Evolutionary conservation across 2,113 vertebrate genomes (phyloP).

Genomic region (Hypanus sabinus): DNA sequence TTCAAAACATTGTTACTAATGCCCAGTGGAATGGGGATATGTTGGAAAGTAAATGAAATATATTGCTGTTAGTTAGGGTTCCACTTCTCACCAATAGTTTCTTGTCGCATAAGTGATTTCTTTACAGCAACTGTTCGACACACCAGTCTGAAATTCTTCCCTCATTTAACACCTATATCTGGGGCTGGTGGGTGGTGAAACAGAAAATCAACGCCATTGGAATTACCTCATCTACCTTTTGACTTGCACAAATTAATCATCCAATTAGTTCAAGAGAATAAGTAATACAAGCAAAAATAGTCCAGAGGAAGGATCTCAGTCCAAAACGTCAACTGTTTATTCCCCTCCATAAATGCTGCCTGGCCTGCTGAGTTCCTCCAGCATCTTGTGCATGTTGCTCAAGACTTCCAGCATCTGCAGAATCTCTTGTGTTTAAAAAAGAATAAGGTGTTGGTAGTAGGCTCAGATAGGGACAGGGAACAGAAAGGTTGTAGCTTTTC

Average conservation of each 20-base stretch:
- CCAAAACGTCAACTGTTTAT: too few species aligned
- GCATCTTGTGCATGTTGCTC: too few species aligned
- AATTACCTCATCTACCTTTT: neutral
- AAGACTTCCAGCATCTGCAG: too few species aligned
- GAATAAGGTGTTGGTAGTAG: neutral
- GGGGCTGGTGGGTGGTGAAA: neutral
- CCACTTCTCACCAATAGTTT: neutral
- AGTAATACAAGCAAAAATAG: neutral
- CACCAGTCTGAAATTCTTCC: neutral
- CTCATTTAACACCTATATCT: neutral
- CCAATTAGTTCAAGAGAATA: neutral
- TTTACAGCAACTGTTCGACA: neutral
- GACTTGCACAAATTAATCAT: neutral
- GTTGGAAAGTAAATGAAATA: neutral
- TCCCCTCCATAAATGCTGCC: too few species aligned
- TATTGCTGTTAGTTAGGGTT: neutral
- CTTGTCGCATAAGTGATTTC: neutral
- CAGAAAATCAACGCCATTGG: neutral
- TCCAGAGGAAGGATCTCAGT: too few species aligned
- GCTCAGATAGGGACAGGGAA: neutral
- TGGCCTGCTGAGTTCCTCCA: too few species aligned
- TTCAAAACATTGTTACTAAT: neutral
- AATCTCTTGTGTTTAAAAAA: neutral
- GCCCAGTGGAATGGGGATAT: neutral
- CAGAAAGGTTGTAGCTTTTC: neutral